phyloP scores from a whole-genome alignment of 2,797 vertebrate species.

The Pantherophis alleghaniensis region DNA sequence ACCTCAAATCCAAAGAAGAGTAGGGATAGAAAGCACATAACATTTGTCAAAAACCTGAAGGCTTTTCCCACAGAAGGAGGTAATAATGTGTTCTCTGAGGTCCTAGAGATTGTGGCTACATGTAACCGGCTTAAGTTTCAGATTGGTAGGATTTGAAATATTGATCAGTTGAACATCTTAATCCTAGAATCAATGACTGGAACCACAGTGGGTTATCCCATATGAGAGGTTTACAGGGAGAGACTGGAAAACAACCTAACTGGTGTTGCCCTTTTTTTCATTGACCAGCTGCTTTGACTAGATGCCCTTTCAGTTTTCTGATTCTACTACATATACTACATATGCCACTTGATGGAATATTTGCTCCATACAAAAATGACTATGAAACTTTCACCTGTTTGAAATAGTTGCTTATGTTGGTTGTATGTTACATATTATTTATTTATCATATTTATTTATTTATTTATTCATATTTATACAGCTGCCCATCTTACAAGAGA shows the following conservation, averaged over 20 bases:
- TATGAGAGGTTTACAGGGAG: neutral
- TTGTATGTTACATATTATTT: neutral
- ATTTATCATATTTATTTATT: neutral
- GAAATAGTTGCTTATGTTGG: neutral
- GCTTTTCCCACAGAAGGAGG: neutral
- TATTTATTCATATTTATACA: neutral
- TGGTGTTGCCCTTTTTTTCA: neutral
- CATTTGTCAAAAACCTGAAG: neutral
- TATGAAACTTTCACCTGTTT: neutral
- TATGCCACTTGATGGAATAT: neutral
- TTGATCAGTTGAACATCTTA: neutral
- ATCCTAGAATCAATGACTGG: neutral
- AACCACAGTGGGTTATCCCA: neutral
- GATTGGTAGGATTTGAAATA: neutral
- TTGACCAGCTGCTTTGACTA: neutral
- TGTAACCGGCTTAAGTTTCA: neutral
- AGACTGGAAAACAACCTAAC: neutral
- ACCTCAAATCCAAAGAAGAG: neutral
- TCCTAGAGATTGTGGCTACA: neutral
- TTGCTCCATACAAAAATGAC: neutral
- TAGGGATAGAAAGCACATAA: neutral
- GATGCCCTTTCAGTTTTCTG: neutral
- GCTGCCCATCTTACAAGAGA: neutral
- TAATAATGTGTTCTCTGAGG: neutral
- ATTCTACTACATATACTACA: neutral